phyloP scores from a whole-genome alignment of 2,888 invertebrate genomes.

The Apotomis turbidana region DNA sequence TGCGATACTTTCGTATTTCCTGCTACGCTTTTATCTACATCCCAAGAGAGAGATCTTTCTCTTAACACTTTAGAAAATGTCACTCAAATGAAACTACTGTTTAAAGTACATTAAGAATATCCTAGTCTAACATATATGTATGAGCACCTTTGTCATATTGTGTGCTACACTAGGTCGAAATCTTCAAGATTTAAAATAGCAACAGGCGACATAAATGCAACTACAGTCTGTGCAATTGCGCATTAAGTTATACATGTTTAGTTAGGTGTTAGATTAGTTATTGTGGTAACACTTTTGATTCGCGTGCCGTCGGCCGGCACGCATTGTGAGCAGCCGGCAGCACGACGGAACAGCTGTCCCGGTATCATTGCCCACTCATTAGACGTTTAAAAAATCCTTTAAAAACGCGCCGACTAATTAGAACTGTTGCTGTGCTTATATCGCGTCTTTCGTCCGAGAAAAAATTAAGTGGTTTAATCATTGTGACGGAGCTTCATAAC shows the following conservation, averaged over 20 bases:
- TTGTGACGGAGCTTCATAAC: conserved; percentile 61
- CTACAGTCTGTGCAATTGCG: background rate
- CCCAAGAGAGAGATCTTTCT: too few relatives aligned
- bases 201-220: background rate
- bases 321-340: conserved; percentile 67
- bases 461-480: conserved; percentile 51
- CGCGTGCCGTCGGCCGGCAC: conserved; percentile 60
- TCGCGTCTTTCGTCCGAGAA: conserved; percentile 58
- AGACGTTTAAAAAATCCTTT: conserved; percentile 59
- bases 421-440: conserved; percentile 60
- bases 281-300: conserved; percentile 48
- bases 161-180: background rate
- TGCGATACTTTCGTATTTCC: background rate
- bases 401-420: conserved; percentile 65
- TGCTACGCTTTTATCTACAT: too few relatives aligned
- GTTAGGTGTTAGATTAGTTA: conserved; percentile 43
- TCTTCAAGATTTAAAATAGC: background rate
- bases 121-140: too few relatives aligned
- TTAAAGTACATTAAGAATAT: too few relatives aligned
- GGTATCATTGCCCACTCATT: conserved; percentile 63
- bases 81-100: too few relatives aligned
- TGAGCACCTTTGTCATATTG: too few relatives aligned
- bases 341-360: conserved; percentile 61
- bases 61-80: too few relatives aligned
- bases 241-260: background rate